A percentile compares a stretch with the other conserved stretches of the same genome.
These are phyloP conservation scores for Chionoecetes opilio DNA, from an alignment of 1,140 invertebrate genomes.

Conservation along the genomic window DNA sequence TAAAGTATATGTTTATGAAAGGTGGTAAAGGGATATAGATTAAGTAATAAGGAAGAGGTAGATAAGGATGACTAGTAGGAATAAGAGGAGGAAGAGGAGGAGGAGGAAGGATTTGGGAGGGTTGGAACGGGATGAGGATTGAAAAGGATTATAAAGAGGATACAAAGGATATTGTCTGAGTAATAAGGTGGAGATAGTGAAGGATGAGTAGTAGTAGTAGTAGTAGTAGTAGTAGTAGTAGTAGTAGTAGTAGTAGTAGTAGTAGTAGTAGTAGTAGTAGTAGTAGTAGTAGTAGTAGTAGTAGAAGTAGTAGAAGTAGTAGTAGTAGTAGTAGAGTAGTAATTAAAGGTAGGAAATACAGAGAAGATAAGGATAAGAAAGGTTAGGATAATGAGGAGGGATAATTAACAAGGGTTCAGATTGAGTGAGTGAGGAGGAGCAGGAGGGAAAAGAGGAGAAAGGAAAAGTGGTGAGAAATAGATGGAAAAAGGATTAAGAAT, in stretches of 20 bases:
- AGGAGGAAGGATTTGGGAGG: too few relatives aligned
- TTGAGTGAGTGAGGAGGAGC: slow-evolving; percentile 12
- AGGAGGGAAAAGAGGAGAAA: not conserved
- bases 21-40: too few relatives aligned
- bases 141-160: not conserved
- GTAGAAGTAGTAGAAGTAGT: not conserved
- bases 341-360: not conserved
- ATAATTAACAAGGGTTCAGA: not conserved
- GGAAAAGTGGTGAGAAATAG: not conserved
- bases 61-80: not conserved
- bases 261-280: not conserved
- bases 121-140: not conserved
- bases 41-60: too few relatives aligned
- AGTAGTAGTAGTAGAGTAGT: too few relatives aligned
- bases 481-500: not conserved
- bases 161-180: not conserved
- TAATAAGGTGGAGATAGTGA: too few relatives aligned
- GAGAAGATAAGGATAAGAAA: not conserved
- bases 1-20: too few relatives aligned
- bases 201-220: not conserved
- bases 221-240: slow-evolving; percentile 3
- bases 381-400: not conserved
- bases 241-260: not conserved
- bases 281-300: not conserved
- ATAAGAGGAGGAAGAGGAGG: not conserved